These are phyloP conservation scores for Hoplostethus mediterraneus DNA, from an alignment of 2,797 vertebrate genomes.

Conservation along the genomic window DNA sequence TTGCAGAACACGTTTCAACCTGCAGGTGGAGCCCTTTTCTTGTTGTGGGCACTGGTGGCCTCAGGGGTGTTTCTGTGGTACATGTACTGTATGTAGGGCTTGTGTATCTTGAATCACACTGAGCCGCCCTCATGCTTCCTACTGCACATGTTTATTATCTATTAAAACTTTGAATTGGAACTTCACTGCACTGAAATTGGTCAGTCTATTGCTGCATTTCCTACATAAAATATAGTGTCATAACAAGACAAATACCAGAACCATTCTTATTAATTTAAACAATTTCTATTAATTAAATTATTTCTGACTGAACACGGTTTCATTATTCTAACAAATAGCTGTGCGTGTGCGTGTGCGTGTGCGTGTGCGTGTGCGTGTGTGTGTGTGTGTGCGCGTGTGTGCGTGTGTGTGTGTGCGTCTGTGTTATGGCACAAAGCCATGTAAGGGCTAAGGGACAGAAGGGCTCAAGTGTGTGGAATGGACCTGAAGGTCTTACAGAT, in stretches of 20 bases:
- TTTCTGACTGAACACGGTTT: too few relatives aligned
- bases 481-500: neutral
- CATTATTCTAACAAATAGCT: neutral
- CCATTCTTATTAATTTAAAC: too few relatives aligned
- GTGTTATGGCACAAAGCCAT: constrained; percentile 30
- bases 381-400: neutral
- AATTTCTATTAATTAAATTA: too few relatives aligned
- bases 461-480: too few relatives aligned
- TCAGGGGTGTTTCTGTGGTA: constrained; percentile 4
- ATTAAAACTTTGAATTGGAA: too few relatives aligned
- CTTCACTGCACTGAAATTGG: too few relatives aligned
- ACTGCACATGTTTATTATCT: too few relatives aligned
- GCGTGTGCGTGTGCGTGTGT: neutral
- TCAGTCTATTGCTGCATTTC: too few relatives aligned
- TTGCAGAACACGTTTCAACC: constrained; percentile 25
- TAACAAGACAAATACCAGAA: too few relatives aligned
- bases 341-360: neutral
- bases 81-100: constrained; percentile 1
- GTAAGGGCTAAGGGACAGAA: constrained; percentile 7
- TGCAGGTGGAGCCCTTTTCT: constrained; percentile 63
- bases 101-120: neutral
- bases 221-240: too few relatives aligned
- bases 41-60: constrained; percentile 12
- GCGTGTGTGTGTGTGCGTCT: neutral
- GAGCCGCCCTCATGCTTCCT: too few relatives aligned